Base-by-base conservation (phyloP, 2,113 vertebrate species). In the Pithys albifrons region DNA sequence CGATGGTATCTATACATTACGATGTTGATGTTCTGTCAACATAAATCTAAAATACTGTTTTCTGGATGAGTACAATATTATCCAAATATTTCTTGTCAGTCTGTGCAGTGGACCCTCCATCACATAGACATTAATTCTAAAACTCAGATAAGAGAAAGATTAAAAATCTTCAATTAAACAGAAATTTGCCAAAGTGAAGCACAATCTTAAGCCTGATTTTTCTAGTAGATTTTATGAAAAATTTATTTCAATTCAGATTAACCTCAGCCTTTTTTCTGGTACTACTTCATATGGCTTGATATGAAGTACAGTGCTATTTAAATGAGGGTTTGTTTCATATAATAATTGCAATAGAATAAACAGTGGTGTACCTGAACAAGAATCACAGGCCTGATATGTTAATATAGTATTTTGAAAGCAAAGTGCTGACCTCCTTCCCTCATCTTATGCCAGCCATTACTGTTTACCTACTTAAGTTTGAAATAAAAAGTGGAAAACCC, bases 291-390 rank as follows among this genome's bases (percentile, higher is more conserved):
- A 74, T 0, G 3, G 16, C 22, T 81, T 85, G n/a, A 52, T 35
- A 78, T 11, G 57, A 93, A 87, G 33, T 35, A 82, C 22, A 48
- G 8, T 22, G 23, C 19, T 65, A 35, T 24, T 81, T 61, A 88
- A 46, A 67, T 23, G 10, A 57, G 4, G 15, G 3, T 0, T 0
- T 20, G 75, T 71, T 78, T 31, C 7, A 33, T 37, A 27, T 3
- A 20, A 33, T 46, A 39, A 59, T 78, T 57, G 24, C 41, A 57
- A 58, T 2, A 71, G 52, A 88, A 88, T 29, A 78, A 91, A 43
- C 3, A 69, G 27, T 9, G 45, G 27, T 85, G 19, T 43, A 58
- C 29, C 39, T 61, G 58, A 80, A 69, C 48, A 82, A 55, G 52
- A 89, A 28, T 14, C 37, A 14, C n/a, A 45, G 39, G n/a, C 25